phyloP scores from a whole-genome alignment of 2,888 invertebrate genomes.

The Thysanoteuthis rhombus region DNA sequence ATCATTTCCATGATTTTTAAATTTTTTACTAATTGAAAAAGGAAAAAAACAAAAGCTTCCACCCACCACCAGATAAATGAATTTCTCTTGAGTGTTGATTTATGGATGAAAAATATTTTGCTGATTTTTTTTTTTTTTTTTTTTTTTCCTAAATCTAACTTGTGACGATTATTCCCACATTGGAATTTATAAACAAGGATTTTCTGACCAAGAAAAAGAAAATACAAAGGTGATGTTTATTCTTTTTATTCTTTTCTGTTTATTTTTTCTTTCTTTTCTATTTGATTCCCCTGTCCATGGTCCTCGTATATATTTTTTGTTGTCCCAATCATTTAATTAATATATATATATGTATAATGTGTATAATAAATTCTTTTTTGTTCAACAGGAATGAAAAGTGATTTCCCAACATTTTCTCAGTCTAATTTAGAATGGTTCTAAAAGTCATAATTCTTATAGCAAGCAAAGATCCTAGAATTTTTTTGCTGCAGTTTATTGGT shows the following conservation, averaged over 20 bases:
- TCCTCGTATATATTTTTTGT: no score
- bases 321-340: no score
- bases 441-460: background rate
- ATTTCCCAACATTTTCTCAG: background rate
- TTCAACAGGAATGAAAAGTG: background rate
- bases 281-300: background rate
- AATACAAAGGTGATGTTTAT: background rate
- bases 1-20: no score
- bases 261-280: background rate
- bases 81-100: background rate
- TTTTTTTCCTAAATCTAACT: no score
- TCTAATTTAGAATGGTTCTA: background rate
- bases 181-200: background rate
- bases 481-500: no score
- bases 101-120: background rate
- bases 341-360: no score
- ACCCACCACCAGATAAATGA: background rate
- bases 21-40: background rate
- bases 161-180: background rate
- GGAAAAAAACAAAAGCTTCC: background rate
- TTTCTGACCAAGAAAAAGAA: background rate
- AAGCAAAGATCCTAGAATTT: background rate
- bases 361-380: background rate
- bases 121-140: background rate
- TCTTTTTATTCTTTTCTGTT: background rate